phyloP scores from a whole-genome alignment of 2,113 vertebrate species.

The Syngnathoides biaculeatus region DNA sequence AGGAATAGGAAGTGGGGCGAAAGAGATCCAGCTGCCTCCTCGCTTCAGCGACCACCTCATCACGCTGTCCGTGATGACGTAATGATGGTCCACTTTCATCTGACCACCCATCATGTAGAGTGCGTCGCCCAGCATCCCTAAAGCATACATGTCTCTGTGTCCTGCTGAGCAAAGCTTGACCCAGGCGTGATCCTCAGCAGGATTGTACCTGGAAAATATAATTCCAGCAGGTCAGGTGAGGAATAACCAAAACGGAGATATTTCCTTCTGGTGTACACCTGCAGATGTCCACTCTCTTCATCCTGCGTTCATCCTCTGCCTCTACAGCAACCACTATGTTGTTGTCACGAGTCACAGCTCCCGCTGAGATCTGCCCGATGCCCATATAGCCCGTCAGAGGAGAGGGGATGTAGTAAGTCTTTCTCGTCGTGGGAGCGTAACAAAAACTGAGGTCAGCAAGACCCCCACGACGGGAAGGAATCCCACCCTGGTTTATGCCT shows the following conservation, averaged over 20 bases:
- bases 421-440: constrained; percentile 70
- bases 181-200: constrained; percentile 78
- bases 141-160: constrained; percentile 82
- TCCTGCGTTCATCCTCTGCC: constrained; percentile 78
- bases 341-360: constrained; percentile 81
- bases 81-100: constrained; percentile 83
- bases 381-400: constrained; percentile 74
- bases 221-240: neutral
- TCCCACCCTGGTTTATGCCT: constrained; percentile 73
- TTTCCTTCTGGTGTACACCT: constrained; percentile 64
- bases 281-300: constrained; percentile 81
- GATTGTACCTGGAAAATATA: constrained; percentile 75
- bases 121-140: constrained; percentile 69
- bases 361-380: constrained; percentile 74
- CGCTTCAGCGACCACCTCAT: constrained; percentile 80
- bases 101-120: constrained; percentile 87
- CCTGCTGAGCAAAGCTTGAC: constrained; percentile 75
- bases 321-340: constrained; percentile 81
- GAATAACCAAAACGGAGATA: neutral
- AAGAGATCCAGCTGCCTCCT: constrained; percentile 78
- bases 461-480: constrained; percentile 73
- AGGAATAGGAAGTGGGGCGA: constrained; percentile 76
- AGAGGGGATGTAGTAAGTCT: constrained; percentile 82
- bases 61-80: constrained; percentile 80
- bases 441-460: constrained; percentile 85